Conservation (phyloP, 2,888 invertebrate genomes). For the Stictocephala bisonia region DNA sequence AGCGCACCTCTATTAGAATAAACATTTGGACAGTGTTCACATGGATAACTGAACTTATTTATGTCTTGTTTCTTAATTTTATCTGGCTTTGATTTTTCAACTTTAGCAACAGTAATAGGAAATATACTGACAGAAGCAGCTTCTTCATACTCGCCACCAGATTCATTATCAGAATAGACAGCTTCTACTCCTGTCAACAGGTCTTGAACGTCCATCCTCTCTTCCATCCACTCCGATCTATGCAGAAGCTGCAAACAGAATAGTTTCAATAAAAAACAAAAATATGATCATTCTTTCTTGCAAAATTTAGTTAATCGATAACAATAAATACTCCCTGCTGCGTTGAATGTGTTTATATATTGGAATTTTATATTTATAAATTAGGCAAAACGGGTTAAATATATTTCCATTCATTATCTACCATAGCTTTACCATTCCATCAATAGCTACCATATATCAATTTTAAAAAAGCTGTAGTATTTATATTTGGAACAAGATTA, state of each 20-base stretch:
- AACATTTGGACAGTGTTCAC: conserved; percentile 56
- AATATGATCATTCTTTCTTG: too few species aligned
- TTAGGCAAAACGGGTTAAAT: too few species aligned
- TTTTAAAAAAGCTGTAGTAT: too few species aligned
- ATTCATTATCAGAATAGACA: conserved; percentile 58
- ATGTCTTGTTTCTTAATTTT: conserved; percentile 12
- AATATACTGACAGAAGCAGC: conserved; percentile 32
- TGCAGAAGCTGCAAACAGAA: conserved; percentile 45
- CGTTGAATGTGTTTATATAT: too few species aligned
- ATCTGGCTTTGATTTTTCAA: conserved; percentile 27
- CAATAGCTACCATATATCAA: too few species aligned
- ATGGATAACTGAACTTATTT: conserved; percentile 44
- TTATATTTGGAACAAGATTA: too few species aligned
- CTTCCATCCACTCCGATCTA: conserved; percentile 48
- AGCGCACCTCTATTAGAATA: conserved; percentile 56
- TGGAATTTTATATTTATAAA: too few species aligned
- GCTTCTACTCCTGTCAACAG: conserved; percentile 57
- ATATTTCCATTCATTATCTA: too few species aligned
- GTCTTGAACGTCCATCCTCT: conserved; percentile 50
- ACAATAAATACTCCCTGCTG: too few species aligned
- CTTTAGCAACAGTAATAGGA: conserved; percentile 3
- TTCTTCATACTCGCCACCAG: conserved; percentile 25
- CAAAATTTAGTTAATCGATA: too few species aligned
- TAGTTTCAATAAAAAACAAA: too few species aligned
- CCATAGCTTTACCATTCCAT: too few species aligned